phyloP scores from a whole-genome alignment of 2,113 vertebrate genomes.

The Pollimyrus isidori region DNA sequence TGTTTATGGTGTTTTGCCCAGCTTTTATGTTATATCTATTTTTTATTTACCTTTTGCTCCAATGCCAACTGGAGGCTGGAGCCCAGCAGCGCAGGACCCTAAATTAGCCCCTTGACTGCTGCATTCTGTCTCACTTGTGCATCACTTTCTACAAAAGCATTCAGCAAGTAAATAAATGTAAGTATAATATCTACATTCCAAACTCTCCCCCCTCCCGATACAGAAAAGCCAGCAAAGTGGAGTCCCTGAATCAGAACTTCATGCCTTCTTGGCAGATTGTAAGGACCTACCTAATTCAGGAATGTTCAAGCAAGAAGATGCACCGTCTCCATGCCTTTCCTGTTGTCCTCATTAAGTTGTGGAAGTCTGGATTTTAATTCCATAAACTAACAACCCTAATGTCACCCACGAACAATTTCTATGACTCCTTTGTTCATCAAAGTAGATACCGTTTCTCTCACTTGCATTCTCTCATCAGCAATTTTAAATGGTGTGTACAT shows the following conservation, averaged over 20 bases:
- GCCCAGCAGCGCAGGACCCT: not conserved
- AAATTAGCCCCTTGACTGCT: not conserved
- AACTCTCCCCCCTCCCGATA: constrained; percentile 4
- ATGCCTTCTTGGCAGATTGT: constrained; percentile 73
- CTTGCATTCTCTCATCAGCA: not conserved
- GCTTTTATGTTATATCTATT: not conserved
- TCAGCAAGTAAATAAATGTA: not conserved
- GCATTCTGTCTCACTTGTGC: not conserved
- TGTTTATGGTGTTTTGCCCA: not conserved
- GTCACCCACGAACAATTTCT: not conserved
- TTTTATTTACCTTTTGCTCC: not conserved
- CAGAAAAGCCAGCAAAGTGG: constrained; percentile 79
- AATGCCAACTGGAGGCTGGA: not conserved
- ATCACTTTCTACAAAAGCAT: not conserved
- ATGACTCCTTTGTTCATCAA: not conserved
- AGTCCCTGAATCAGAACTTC: constrained; percentile 72
- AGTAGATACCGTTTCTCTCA: not conserved
- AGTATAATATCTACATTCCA: not conserved
- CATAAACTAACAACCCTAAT: not conserved
- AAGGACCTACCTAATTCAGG: constrained; percentile 81
- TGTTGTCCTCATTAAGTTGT: constrained; percentile 37
- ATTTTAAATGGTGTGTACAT: not conserved
- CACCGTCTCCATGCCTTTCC: constrained; percentile 37
- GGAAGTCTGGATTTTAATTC: not conserved
- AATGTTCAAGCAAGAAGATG: constrained; percentile 66